phyloP scores from a whole-genome alignment of 2,797 vertebrate species.

The Crypturellus tataupa region DNA sequence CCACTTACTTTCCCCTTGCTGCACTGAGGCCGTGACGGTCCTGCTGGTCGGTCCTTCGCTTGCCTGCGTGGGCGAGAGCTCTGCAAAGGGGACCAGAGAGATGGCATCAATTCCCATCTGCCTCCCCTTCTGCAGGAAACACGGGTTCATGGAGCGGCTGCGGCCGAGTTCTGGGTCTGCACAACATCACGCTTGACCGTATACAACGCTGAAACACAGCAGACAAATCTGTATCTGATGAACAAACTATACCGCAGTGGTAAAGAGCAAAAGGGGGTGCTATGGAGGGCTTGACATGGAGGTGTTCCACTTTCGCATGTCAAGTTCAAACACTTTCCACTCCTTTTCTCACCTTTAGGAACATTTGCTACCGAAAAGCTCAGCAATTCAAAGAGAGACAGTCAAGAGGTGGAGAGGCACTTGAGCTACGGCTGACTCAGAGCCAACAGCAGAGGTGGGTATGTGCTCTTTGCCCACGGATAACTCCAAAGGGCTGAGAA shows the following conservation, averaged over 20 bases:
- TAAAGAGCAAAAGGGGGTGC: background rate
- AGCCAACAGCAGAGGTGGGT: background rate
- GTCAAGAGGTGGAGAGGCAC: constrained; percentile 28
- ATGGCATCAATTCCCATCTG: background rate
- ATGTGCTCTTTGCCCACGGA: background rate
- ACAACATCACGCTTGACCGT: background rate
- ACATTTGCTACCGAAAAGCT: constrained; percentile 16
- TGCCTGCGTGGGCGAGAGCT: constrained; percentile 71
- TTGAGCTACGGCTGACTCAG: constrained; percentile 8
- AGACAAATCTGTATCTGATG: background rate
- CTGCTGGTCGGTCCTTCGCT: constrained; percentile 73
- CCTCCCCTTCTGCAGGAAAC: rapidly evolving
- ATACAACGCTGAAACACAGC: background rate
- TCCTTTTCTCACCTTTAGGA: constrained; percentile 48
- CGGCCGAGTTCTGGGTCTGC: background rate
- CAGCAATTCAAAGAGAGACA: background rate
- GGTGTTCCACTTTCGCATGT: background rate
- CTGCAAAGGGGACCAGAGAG: constrained; percentile 60
- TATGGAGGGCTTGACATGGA: rapidly evolving
- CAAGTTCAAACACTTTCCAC: background rate
- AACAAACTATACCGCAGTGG: background rate
- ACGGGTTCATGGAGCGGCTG: rapidly evolving
- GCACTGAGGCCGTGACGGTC: background rate
- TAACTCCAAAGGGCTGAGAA: background rate
- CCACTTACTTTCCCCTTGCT: constrained; percentile 80